Conservation (phyloP, 2,113 vertebrate species). For the Dipodomys ordii region DNA sequence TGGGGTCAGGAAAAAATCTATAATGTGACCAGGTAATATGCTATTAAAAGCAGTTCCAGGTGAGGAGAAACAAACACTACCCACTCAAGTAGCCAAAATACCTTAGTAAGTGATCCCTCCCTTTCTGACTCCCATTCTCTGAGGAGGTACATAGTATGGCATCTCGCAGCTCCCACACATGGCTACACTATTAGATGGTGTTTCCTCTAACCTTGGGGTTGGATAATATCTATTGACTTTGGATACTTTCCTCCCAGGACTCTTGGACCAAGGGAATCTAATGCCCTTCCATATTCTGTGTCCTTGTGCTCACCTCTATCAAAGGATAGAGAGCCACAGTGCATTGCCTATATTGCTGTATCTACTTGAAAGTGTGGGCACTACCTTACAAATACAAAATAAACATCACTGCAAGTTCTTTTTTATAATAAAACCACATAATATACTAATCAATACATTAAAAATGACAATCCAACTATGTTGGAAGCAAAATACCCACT, state of each 20-base stretch:
- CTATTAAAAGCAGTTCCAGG: conserved; percentile 26
- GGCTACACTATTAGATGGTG: neutral
- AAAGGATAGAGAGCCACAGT: neutral
- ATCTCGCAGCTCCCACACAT: neutral
- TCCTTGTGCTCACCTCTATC: neutral
- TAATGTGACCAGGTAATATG: neutral
- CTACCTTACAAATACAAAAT: conserved; percentile 3
- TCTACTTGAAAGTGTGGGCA: conserved; percentile 8
- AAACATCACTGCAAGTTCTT: conserved; percentile 27
- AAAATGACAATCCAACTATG: neutral
- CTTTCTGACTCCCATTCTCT: neutral
- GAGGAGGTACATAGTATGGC: neutral
- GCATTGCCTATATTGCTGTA: neutral
- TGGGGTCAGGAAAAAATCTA: neutral
- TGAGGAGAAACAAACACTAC: conserved; percentile 8
- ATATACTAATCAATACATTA: conserved; percentile 41
- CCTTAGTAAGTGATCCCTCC: neutral
- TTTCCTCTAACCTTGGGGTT: neutral
- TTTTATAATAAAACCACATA: conserved; percentile 43
- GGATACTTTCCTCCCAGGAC: neutral
- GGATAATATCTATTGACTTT: neutral
- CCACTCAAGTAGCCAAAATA: neutral
- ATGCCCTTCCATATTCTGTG: neutral
- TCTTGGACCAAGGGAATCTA: neutral
- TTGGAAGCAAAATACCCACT: conserved; percentile 60